Conservation (phyloP, 92 coral and sea anemone genomes). For the Porites cylindrica region DNA sequence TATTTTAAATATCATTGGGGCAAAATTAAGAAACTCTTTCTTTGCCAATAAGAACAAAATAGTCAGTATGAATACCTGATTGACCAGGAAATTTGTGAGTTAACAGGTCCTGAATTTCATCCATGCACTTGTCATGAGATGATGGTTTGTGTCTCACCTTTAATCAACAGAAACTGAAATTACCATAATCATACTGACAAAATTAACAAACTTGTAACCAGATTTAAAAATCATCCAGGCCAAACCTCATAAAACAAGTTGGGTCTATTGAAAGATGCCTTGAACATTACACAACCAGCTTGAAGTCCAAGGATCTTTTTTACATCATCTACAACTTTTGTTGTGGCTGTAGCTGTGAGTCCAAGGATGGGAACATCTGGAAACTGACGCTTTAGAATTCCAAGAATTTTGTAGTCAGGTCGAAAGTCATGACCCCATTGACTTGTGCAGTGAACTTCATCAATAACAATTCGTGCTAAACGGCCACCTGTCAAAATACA, state of each 20-base stretch:
- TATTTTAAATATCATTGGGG: too few species aligned
- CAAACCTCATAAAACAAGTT: conserved; percentile 94
- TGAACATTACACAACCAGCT: conserved; percentile 84
- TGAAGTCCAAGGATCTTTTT: conserved; percentile 88
- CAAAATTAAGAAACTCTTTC: too few species aligned
- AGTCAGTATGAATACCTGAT: conserved; percentile 62
- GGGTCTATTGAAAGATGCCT: conserved; percentile 94
- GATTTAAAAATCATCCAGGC: background rate
- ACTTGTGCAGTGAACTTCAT: conserved; percentile 97
- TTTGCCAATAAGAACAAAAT: background rate
- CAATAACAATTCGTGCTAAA: conserved; percentile 90
- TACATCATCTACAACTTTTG: conserved; percentile 95
- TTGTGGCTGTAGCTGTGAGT: conserved; percentile 96
- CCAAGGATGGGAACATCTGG: conserved; percentile 93
- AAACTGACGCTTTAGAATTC: conserved; percentile 95
- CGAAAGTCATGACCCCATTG: conserved; percentile 99
- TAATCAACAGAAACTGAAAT: background rate
- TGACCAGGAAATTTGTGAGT: conserved; percentile 78
- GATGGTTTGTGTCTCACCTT: conserved; percentile 84
- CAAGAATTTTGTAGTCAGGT: conserved; percentile 98
- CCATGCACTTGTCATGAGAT: conserved; percentile 69
- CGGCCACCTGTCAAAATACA: conserved; percentile 64
- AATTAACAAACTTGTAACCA: background rate
- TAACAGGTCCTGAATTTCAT: conserved; percentile 75
- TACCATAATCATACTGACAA: background rate